Base-by-base conservation (phyloP, 1,140 invertebrate species). In the Trigoniulus corallinus region DNA sequence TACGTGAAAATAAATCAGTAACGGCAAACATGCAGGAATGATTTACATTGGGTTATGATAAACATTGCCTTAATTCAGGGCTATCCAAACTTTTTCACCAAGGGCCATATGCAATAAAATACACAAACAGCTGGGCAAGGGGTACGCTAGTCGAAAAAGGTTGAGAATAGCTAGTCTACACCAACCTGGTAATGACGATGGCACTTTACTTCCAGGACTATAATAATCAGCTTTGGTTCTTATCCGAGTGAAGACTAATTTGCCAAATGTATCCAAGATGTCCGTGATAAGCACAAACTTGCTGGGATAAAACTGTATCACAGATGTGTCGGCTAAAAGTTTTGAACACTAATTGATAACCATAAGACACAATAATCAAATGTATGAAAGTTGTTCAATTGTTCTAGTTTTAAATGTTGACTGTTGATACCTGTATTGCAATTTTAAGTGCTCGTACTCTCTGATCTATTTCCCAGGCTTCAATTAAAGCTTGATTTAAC, bases 231-330 rank as follows among this genome's bases (percentile, higher is more conserved):
- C 76, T 69, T 95, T 96, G 23, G 74, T 74, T 61, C 78, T 77
- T 24, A 97, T 70, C 59, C 93, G 72, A 52, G 91, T 79, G 65
- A 84, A 94, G 1, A 98, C 89, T 47, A 97, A 72, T 62, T 81
- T 77, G 40, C 92, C 92, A 76, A 98, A 97, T 60, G 82, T 89
- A 64, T 96, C 91, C 44, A 98, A 70, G 54, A 96, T 89, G 64
- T 97, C 92, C 41, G 88, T 94, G 40, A 97, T 84, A 1, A 97
- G 73, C 25, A 94, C 85, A 77, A 92, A 98, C 74, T 97, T 96
- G 68, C 88, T 94, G 0, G 94, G 93, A 75, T 97, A 98, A 70
- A 97, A 97, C 58, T 82, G 81, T 59, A 93, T 78, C 0, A 85
- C 88, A 54, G 77, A 80, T 15, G 83, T 84, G 62, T 95, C 88